Evolutionary conservation across 2,888 invertebrate species (phyloP), one percentile per base, ranked within the genome.

Genomic region (Cyclophora punctaria): DNA sequence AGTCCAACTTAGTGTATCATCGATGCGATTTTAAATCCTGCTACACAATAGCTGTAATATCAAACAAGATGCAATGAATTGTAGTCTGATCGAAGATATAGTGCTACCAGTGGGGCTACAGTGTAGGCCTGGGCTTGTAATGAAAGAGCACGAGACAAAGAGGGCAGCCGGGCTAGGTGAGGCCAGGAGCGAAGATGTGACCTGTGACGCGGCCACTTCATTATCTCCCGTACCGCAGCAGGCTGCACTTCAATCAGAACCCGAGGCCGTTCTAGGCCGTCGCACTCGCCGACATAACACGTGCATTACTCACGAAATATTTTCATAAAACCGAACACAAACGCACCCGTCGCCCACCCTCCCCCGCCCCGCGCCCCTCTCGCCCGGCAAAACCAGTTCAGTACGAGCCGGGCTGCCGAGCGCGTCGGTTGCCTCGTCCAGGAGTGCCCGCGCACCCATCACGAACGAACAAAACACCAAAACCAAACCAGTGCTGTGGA

Each of bases 271-370:
- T 77, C 74, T 84, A 83, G 86, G 85, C 80, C 86, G 84, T 80
- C 85, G 86, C 84, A 82, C 84, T 84, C 81, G 62, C 65, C 70
- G 70, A 77, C 83, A 87, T 85, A 85, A 83, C 88, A 87, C 86
- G 88, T 87, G 88, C 85, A 87, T 88, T 87, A 87, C 87, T 87
- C 88, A 88, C 88, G 79, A 88, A 87, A 88, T 88, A 88, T 88
- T 87, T 88, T 87, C 88, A 88, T 87, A 87, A 86, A 86, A 82
- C 79, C 85, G 78, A 83, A 78, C 80, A 59, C 79, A 76, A 84
- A 81, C 86, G 80, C 80, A 85, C 83, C 85, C 83, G 81, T 70
- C 74, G 67, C 62, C 55, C 64, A 59, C 65, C 44, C 55, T 74
- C 75, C 73, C 65, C 69, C 73, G 69, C 69, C 73, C 64, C 69